phyloP scores from a whole-genome alignment of 2,888 invertebrate genomes.

The Pterobdella sp. region DNA sequence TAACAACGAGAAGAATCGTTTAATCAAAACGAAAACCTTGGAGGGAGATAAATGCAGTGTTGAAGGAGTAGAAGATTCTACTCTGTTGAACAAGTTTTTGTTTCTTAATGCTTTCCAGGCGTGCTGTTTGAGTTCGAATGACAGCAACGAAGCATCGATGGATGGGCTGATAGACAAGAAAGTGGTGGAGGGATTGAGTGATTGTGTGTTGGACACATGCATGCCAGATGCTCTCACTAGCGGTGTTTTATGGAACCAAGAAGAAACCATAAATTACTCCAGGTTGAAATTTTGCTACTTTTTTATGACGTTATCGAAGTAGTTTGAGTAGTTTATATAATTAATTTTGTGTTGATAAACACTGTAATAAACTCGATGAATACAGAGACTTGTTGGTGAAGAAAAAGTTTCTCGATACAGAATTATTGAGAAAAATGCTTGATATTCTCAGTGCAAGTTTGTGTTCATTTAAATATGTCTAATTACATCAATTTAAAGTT shows the following conservation, averaged over 20 bases:
- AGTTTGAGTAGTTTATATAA: background rate
- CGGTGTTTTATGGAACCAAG: background rate
- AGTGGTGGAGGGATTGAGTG: slow-evolving; percentile 2
- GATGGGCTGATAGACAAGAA: background rate
- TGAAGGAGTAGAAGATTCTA: background rate
- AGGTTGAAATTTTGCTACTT: background rate
- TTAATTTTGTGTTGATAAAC: background rate
- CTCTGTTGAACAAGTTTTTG: background rate
- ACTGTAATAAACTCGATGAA: no score
- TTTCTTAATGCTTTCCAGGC: background rate
- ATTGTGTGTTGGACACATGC: background rate
- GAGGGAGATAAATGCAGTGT: background rate
- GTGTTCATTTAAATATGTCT: background rate
- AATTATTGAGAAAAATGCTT: background rate
- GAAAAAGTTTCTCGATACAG: background rate
- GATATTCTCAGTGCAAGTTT: background rate
- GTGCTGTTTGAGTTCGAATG: background rate
- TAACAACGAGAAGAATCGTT: background rate
- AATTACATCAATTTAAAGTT: no score
- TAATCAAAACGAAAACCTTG: background rate
- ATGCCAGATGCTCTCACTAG: background rate
- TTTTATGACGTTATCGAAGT: background rate
- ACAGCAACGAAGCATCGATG: background rate
- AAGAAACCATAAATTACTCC: slow-evolving; percentile 5
- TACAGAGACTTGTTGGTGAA: slow-evolving; percentile 3